Conservation (phyloP, 2,113 vertebrate genomes). For the Tor tambroides region DNA sequence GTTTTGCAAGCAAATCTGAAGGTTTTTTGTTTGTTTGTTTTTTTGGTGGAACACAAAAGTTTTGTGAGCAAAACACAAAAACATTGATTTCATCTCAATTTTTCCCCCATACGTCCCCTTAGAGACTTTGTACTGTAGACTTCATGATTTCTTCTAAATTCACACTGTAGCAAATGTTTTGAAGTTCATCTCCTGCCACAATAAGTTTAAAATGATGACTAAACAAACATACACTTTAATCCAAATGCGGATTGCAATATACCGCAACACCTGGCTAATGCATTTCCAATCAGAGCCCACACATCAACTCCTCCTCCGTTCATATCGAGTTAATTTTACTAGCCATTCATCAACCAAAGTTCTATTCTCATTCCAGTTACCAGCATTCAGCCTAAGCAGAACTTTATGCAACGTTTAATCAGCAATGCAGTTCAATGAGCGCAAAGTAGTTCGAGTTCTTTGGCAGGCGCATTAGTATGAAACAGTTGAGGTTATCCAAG, state of each 20-base stretch:
- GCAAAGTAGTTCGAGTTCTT: slow-evolving; percentile 2
- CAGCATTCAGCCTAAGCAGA: slow-evolving; percentile 2
- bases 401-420: slow-evolving; percentile 32
- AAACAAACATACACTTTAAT: not conserved
- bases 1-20: not conserved
- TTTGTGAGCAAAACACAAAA: no score
- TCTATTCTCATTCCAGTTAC: not conserved
- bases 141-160: not conserved
- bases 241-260: not conserved
- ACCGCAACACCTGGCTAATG: not conserved
- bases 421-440: not conserved
- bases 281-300: not conserved
- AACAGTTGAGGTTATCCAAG: not conserved
- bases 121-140: not conserved
- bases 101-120: not conserved
- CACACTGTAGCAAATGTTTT: not conserved
- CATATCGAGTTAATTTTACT: not conserved
- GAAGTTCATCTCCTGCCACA: not conserved
- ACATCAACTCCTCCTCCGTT: not conserved
- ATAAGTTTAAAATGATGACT: slow-evolving; percentile 7
- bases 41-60: not conserved
- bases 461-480: not conserved
- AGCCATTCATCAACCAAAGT: slow-evolving; percentile 19
- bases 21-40: no score
- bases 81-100: no score